Evolutionary conservation across 2,113 vertebrate genomes (phyloP), one percentile per base, ranked within the genome.

Genomic region (Rhinoderma darwinii): DNA sequence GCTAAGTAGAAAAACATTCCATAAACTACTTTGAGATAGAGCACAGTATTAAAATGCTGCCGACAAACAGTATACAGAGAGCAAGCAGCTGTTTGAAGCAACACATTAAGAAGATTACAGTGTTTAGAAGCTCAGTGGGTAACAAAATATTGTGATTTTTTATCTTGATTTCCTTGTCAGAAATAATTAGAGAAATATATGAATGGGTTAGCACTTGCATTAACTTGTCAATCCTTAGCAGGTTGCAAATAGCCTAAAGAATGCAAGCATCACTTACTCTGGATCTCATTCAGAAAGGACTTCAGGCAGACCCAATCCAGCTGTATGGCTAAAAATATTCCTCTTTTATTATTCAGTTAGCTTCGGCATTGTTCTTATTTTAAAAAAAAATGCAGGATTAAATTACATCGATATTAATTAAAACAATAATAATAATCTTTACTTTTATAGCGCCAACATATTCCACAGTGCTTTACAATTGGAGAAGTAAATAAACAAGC

Each of bases 81-180:
- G 51, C 50, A 15, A 72, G 75, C 12, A 89, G 20, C 12, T 89
- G 9, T 66, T 87, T 83, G 44, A 88, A 61, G 12, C 56, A 83
- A 82, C 68, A 74, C 82, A 75, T 89, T 88, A n/a, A 86, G 70
- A 0, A 87, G 79, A 86, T 88, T 80, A 51, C 14, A 79, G 41
- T 22, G 7, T 82, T 89, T 86, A 72, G 86, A 90, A 86, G 0
- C 88, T 86, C 79, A 84, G 12, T 37, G 59, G 72, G 25, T 88
- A 88, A 72, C 44, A 50, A 86, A 91, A 68, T 66, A 20, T 5
- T 83, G 30, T 88, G 56, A 90, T 32, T 88, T 32, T 88, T 41
- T 76, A 68, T 89, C 32, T 68, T 63, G 39, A 82, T n/a, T 91
- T 91, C 88, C 39, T 84, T 90, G 83, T 90, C 79, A 87, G 30